Evolutionary conservation across 2,888 invertebrate genomes (phyloP).

Genomic region (Apamea crenata): DNA sequence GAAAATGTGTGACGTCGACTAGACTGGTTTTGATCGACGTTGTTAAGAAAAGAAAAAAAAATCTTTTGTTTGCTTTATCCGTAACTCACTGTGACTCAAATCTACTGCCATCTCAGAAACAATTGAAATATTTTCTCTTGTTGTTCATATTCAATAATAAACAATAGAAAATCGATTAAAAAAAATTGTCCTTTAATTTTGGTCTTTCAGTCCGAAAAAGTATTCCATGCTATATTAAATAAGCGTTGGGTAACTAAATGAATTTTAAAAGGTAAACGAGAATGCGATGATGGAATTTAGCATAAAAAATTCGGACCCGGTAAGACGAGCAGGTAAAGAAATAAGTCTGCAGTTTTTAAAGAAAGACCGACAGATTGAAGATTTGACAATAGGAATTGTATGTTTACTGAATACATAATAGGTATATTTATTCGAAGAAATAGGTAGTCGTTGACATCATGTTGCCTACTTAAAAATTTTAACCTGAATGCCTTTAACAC

Average conservation of each 20-base stretch:
- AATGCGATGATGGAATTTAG: slow-evolving; percentile 35
- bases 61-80: slow-evolving; percentile 15
- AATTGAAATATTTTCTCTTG: neutral
- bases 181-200: neutral
- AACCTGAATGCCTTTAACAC: neutral
- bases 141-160: neutral
- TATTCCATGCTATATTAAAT: slow-evolving; percentile 60
- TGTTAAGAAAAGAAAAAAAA: slow-evolving; percentile 3
- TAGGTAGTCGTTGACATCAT: slow-evolving; percentile 5
- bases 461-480: neutral
- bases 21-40: slow-evolving; percentile 30
- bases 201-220: neutral
- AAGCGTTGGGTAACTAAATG: slow-evolving; percentile 69
- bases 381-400: slow-evolving; percentile 22
- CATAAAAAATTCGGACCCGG: slow-evolving; percentile 42
- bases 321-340: slow-evolving; percentile 44
- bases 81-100: neutral
- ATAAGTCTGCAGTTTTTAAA: slow-evolving; percentile 7
- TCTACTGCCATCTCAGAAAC: neutral
- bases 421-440: neutral
- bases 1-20: slow-evolving; percentile 45
- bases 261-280: slow-evolving; percentile 65
- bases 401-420: neutral
- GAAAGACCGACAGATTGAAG: slow-evolving; percentile 5
- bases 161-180: neutral